phyloP scores from a whole-genome alignment of 2,113 vertebrate species.

The Ictidomys tridecemlineatus region DNA sequence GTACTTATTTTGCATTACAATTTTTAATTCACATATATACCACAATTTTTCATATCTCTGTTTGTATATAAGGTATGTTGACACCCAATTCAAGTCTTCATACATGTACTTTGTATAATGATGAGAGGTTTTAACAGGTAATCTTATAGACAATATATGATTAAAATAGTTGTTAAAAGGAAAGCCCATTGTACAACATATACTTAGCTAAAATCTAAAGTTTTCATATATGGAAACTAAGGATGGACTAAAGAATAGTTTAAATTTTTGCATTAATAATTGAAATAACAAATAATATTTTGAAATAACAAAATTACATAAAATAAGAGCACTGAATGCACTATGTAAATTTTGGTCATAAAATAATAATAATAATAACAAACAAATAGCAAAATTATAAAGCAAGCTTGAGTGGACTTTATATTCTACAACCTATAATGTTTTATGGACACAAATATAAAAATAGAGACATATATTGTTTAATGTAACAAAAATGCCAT shows the following conservation, averaged over 20 bases:
- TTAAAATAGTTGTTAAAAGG: neutral
- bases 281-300: neutral
- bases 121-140: neutral
- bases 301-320: conserved; percentile 26
- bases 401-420: neutral
- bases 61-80: no score
- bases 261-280: conserved; percentile 29
- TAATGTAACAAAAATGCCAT: neutral
- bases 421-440: no score
- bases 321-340: neutral
- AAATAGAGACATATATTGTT: neutral
- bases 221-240: neutral
- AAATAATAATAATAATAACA: neutral
- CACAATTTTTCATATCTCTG: no score
- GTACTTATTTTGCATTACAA: no score
- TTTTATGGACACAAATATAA: neutral
- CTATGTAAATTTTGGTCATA: neutral
- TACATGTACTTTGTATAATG: no score
- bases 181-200: neutral
- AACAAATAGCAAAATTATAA: conserved; percentile 13
- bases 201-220: neutral
- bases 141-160: neutral
- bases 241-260: neutral
- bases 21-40: no score
- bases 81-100: no score